Evolutionary conservation across 2,888 invertebrate genomes (phyloP).

Genomic region (Caenorhabditis panamensis): DNA sequence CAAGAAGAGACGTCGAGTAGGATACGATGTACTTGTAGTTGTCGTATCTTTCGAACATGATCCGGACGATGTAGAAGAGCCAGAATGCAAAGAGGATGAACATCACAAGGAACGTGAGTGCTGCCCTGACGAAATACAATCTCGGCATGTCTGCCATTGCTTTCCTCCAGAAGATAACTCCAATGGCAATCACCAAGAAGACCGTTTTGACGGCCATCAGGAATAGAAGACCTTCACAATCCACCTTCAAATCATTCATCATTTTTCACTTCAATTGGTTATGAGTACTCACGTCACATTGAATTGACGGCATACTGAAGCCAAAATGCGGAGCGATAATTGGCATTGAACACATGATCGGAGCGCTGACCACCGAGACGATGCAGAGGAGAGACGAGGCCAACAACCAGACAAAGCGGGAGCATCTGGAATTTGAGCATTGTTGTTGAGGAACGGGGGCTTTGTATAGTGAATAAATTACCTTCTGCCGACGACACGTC

Average conservation of each 20-base stretch:
- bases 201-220: conserved; percentile 74
- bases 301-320: conserved; percentile 69
- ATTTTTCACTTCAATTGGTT: conserved; percentile 24
- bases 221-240: conserved; percentile 75
- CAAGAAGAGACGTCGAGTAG: conserved; percentile 93
- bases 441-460: neutral
- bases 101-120: conserved; percentile 84
- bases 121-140: conserved; percentile 73
- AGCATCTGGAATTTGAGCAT: conserved; percentile 69
- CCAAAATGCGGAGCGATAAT: conserved; percentile 66
- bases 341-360: conserved; percentile 76
- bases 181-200: conserved; percentile 72
- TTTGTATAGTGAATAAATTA: conserved; percentile 33
- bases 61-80: conserved; percentile 96
- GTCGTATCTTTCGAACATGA: conserved; percentile 82
- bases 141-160: conserved; percentile 77
- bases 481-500: conserved; percentile 69
- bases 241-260: conserved; percentile 65
- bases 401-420: conserved; percentile 74
- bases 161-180: conserved; percentile 71
- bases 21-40: conserved; percentile 81
- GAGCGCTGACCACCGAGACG: conserved; percentile 75
- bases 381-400: conserved; percentile 70
- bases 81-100: conserved; percentile 96
- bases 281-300: conserved; percentile 72